Conservation (phyloP, 2,888 invertebrate species). For the Heteropelma amictum region DNA sequence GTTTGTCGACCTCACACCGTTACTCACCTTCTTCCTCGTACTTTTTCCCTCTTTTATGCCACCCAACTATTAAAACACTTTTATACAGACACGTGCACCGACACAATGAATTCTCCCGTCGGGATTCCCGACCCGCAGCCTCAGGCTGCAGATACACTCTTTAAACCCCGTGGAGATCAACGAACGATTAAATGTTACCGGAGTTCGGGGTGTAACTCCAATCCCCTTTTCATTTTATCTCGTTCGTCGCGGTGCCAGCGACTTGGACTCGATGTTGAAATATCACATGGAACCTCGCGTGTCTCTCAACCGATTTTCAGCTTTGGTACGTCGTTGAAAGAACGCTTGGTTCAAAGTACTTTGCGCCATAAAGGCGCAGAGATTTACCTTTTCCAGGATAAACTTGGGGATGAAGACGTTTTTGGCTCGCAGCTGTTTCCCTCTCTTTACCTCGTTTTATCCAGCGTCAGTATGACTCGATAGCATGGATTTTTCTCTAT, state of each 20-base stretch:
- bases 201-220: conserved; percentile 11
- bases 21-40: conserved; percentile 16
- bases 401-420: too few relatives aligned
- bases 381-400: too few relatives aligned
- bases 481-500: too few relatives aligned
- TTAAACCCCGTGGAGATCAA: not conserved
- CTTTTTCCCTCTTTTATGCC: not conserved
- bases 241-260: not conserved
- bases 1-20: conserved; percentile 51
- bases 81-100: not conserved
- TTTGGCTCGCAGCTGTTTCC: too few relatives aligned
- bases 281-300: not conserved
- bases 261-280: not conserved
- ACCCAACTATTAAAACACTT: not conserved
- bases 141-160: too few relatives aligned
- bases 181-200: conserved; percentile 38
- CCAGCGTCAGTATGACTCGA: too few relatives aligned
- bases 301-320: too few relatives aligned
- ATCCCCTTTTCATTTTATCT: not conserved
- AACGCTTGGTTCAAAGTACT: too few relatives aligned
- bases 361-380: too few relatives aligned
- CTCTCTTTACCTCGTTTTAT: too few relatives aligned
- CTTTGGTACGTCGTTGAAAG: too few relatives aligned
- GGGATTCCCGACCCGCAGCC: not conserved
- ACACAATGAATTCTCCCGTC: not conserved